Base-by-base conservation (phyloP, 1,140 invertebrate genomes). In the Coptotermes formosanus region DNA sequence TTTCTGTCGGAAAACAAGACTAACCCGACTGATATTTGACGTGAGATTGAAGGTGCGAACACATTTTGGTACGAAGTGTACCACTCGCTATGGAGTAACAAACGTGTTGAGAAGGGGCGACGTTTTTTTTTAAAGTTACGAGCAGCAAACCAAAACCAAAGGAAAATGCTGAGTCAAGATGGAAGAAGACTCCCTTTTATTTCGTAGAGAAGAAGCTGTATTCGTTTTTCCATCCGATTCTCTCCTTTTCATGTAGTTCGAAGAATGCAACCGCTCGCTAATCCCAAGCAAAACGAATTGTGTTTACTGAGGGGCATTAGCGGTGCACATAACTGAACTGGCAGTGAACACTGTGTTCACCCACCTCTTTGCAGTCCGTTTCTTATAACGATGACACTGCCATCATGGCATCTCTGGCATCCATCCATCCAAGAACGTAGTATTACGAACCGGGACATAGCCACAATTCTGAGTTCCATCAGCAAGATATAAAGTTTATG, bases 101-200 rank as follows among this genome's bases (percentile, higher is more conserved):
- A 64, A 64, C 25, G 59, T n/a, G 59, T 64, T 21, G 59, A 16
- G 64, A 30, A 25, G n/a, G 64, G n/a, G 25, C 2, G 64, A n/a
- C 64, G 64, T 25, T 9, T 25, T 69, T 7, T 75, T 75, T 75
- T 75, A 75, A 75, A 75, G 64, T 75, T 75, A 30, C 64, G n/a
- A 75, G 64, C 64, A 75, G 64, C 64, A 75, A 75, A 75, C 64
- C 55, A 59, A 75, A 75, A 75, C 64, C 52, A 55, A 75, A 30
- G 64, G 64, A 75, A 75, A 75, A 9, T 75, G 64, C 64, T 75
- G 64, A 75, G 64, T 75, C 64, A 75, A 75, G 64, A 75, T 75
- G n/a, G 64, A 30, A 30, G 25, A 25, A 25, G 64, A 9, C 11
- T 30, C 6, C 25, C n/a, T 75, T 75, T 12, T 75, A 30, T 75